phyloP scores from a whole-genome alignment of 2,113 vertebrate genomes.

The Polypterus senegalus region DNA sequence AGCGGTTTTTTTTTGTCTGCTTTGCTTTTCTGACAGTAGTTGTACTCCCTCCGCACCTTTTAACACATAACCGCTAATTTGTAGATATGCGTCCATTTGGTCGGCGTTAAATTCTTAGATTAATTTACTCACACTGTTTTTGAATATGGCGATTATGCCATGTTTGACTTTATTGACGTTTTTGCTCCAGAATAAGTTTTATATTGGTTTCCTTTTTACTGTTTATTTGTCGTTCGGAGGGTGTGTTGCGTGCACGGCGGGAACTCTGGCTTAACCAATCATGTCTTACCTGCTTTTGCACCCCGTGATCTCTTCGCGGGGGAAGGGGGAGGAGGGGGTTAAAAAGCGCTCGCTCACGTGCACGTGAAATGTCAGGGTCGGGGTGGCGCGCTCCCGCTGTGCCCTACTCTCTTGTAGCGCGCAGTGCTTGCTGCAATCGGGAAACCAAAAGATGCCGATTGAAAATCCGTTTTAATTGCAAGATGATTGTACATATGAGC shows the following conservation, averaged over 20 bases:
- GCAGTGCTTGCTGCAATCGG: slow-evolving; percentile 28
- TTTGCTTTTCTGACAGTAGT: slow-evolving; percentile 6
- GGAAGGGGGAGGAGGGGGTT: no score
- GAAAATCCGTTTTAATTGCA: no score
- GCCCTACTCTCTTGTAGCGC: slow-evolving; percentile 19
- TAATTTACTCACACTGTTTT: no score
- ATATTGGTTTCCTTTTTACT: slow-evolving; percentile 18
- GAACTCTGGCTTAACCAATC: slow-evolving; percentile 41
- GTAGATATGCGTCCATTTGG: neutral
- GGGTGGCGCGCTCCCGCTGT: slow-evolving; percentile 27
- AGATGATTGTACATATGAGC: no score
- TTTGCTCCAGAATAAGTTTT: slow-evolving; percentile 22
- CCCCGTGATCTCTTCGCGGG: slow-evolving; percentile 30
- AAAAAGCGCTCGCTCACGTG: neutral
- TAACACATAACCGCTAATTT: neutral
- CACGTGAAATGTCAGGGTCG: slow-evolving; percentile 16
- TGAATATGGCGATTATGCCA: no score
- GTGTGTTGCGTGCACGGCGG: slow-evolving; percentile 44
- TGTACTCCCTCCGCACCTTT: neutral
- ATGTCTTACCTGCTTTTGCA: slow-evolving; percentile 16
- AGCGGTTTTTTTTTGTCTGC: slow-evolving; percentile 21
- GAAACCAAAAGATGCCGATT: slow-evolving; percentile 22
- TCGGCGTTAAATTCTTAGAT: no score
- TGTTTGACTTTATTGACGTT: neutral
- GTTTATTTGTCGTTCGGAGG: slow-evolving; percentile 59